Evolutionary conservation across 2,888 invertebrate genomes (phyloP).

Genomic region (Criorhina ranunculi): DNA sequence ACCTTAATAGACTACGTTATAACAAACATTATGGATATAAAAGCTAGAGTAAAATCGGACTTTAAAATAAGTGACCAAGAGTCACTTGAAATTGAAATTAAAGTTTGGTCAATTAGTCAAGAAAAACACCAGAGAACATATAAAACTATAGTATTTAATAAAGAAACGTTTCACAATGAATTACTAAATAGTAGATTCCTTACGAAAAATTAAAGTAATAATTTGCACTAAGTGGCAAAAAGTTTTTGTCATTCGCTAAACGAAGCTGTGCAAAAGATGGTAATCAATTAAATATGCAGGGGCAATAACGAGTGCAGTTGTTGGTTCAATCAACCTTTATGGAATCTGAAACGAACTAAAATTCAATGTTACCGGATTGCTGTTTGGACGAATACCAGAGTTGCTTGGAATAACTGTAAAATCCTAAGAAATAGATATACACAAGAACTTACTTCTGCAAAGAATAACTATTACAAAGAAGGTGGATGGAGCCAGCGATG

Average conservation of each 20-base stretch:
- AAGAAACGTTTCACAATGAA: no score
- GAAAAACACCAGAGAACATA: no score
- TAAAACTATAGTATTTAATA: not conserved
- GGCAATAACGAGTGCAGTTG: not conserved
- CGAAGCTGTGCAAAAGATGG: no score
- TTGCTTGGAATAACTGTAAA: not conserved
- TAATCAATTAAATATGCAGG: no score
- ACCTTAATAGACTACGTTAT: no score
- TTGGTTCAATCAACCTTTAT: conserved; percentile 5
- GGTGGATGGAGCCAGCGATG: conserved; percentile 4
- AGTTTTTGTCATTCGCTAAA: not conserved
- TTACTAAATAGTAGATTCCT: no score
- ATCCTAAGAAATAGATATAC: conserved; percentile 9
- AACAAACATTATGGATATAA: no score
- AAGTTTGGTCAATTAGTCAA: not conserved
- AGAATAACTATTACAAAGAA: conserved; percentile 10
- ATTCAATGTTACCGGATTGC: conserved; percentile 11
- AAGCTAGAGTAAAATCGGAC: no score
- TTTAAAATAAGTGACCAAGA: no score
- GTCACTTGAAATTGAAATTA: no score
- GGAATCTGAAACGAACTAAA: not conserved
- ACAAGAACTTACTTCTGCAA: not conserved
- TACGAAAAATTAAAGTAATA: no score
- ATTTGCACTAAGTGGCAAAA: no score
- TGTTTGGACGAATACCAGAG: conserved; percentile 5